phyloP scores from a whole-genome alignment of 2,797 vertebrate genomes.

The Eidolon dupreanum region DNA sequence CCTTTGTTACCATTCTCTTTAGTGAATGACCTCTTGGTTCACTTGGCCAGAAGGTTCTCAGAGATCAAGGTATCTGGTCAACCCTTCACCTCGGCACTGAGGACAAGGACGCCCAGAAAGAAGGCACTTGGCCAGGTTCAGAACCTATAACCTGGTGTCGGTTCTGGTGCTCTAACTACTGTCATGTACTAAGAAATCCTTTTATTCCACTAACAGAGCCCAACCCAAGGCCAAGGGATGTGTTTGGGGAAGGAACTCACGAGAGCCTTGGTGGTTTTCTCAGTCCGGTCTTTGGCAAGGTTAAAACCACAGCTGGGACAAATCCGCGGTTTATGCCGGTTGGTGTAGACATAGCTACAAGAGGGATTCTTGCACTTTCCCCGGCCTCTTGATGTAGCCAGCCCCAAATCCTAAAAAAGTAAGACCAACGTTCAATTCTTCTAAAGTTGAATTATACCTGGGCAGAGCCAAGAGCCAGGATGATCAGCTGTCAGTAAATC shows the following conservation, averaged over 20 bases:
- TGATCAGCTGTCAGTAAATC: not conserved
- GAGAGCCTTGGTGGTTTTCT: constrained; percentile 85
- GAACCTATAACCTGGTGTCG: not conserved
- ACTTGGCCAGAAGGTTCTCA: not conserved
- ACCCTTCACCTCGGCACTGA: not conserved
- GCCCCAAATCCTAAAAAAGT: constrained; percentile 92
- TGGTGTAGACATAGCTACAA: constrained; percentile 97
- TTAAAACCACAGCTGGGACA: constrained; percentile 96
- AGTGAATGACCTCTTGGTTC: not conserved
- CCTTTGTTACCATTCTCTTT: not conserved
- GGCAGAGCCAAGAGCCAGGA: constrained; percentile 3
- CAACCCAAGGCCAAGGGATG: not conserved
- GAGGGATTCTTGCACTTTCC: constrained; percentile 96
- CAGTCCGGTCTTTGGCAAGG: constrained; percentile 90
- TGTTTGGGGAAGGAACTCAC: constrained; percentile 79
- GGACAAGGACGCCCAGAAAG: not conserved
- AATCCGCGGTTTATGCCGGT: constrained; percentile 95
- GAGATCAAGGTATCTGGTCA: not conserved
- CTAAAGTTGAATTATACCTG: not conserved
- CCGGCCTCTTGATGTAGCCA: constrained; percentile 96
- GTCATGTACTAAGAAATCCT: not conserved
- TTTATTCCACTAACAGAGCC: not conserved
- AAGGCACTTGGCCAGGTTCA: not conserved
- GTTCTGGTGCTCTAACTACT: not conserved
- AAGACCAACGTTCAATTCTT: constrained; percentile 36